These are phyloP conservation scores for Conchocele bisecta DNA, from an alignment of 2,888 invertebrate genomes.

Conservation along the genomic window DNA sequence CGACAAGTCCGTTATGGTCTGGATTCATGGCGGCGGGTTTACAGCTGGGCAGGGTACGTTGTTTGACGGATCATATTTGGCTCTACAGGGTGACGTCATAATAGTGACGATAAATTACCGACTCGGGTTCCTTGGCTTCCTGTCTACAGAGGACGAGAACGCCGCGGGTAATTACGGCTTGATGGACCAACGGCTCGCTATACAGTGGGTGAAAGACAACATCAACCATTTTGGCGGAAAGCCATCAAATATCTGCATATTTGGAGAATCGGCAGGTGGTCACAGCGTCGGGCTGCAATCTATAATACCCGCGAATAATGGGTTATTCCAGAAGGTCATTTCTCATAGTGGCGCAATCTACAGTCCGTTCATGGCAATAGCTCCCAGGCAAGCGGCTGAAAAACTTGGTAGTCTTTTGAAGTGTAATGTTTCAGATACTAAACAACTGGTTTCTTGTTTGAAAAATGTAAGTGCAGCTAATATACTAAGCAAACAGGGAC, in stretches of 20 bases:
- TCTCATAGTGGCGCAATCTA: constrained; percentile 85
- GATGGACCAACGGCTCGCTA: constrained; percentile 65
- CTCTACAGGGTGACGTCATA: constrained; percentile 60
- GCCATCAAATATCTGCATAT: constrained; percentile 54
- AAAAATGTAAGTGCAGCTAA: constrained; percentile 22
- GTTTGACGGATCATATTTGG: constrained; percentile 60
- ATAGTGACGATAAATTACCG: constrained; percentile 68
- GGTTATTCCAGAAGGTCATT: constrained; percentile 62
- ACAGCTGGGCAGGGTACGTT: constrained; percentile 57
- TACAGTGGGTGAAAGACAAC: constrained; percentile 66
- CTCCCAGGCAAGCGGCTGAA: constrained; percentile 26
- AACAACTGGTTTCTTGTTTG: constrained; percentile 31
- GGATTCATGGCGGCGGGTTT: constrained; percentile 70
- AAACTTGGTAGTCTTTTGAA: constrained; percentile 41
- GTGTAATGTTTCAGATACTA: constrained; percentile 4
- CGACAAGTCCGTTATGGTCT: constrained; percentile 63
- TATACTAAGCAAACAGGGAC: constrained; percentile 26
- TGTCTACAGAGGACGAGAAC: constrained; percentile 50
- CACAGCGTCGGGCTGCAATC: constrained; percentile 60
- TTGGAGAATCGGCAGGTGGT: constrained; percentile 69
- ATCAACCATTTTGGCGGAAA: constrained; percentile 67
- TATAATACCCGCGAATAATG: constrained; percentile 51
- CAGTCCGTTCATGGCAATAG: constrained; percentile 83
- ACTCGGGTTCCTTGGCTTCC: constrained; percentile 67
- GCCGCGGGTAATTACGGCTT: constrained; percentile 64